Percentiles rank a stretch among this genome's conserved stretches.
These are phyloP conservation scores for Pseudocheirus occidentalis DNA, from an alignment of 2,797 vertebrate species.

Conservation along the genomic window DNA sequence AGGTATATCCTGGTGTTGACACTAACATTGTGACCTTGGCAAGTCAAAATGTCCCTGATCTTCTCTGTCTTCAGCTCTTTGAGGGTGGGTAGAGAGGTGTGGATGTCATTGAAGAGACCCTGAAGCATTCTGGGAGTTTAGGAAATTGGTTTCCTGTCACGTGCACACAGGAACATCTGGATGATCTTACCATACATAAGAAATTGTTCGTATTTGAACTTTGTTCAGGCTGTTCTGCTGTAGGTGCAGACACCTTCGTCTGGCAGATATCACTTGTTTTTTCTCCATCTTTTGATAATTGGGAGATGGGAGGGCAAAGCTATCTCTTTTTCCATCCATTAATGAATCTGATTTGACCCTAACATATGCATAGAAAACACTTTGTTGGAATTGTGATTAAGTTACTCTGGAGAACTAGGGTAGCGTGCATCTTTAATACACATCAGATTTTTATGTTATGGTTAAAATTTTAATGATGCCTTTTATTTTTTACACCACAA, in stretches of 20 bases:
- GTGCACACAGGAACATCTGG: neutral
- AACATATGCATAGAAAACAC: neutral
- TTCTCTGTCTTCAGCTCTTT: neutral
- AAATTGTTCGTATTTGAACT: neutral
- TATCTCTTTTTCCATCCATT: neutral
- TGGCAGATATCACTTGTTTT: neutral
- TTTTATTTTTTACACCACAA: neutral
- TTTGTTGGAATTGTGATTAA: neutral
- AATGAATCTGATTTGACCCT: neutral
- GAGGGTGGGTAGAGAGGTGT: neutral
- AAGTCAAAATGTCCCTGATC: neutral
- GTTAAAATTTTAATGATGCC: neutral
- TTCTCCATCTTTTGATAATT: neutral
- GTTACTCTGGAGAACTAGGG: neutral
- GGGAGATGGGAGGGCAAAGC: neutral
- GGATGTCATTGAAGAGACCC: neutral
- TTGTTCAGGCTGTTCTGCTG: neutral
- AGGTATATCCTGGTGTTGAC: neutral
- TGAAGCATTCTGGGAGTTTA: neutral
- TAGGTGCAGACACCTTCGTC: neutral
- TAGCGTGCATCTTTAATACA: neutral
- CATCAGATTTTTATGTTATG: neutral
- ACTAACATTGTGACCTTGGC: neutral
- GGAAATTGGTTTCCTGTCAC: neutral
- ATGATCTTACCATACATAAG: neutral